phyloP scores from a whole-genome alignment of 2,797 vertebrate genomes.

The Gymnothorax javanicus region DNA sequence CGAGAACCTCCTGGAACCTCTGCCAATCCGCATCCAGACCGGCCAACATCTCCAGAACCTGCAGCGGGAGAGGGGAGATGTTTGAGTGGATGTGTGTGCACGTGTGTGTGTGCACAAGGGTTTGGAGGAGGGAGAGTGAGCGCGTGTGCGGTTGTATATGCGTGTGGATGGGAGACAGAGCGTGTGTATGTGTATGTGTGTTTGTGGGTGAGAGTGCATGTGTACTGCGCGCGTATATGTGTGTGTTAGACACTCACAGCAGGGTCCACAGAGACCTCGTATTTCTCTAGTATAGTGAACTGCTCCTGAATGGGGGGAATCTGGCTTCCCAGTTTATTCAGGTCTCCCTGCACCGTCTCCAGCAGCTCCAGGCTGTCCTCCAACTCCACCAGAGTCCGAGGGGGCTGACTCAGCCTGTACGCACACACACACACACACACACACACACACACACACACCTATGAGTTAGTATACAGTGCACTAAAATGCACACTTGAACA shows the following conservation, averaged over 20 bases:
- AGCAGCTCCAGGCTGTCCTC: slow-evolving; percentile 73
- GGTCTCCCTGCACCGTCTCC: slow-evolving; percentile 71
- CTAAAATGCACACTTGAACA: too few relatives aligned
- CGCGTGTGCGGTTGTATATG: slow-evolving; percentile 5
- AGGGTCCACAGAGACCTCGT: slow-evolving; percentile 77
- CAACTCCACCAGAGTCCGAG: slow-evolving; percentile 73
- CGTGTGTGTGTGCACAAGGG: slow-evolving; percentile 4
- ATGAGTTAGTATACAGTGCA: neutral
- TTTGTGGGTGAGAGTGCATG: neutral
- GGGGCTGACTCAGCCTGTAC: slow-evolving; percentile 66
- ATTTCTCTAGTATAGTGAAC: slow-evolving; percentile 82
- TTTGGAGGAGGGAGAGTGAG: neutral
- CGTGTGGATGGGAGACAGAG: neutral
- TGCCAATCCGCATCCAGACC: slow-evolving; percentile 75
- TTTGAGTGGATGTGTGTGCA: neutral
- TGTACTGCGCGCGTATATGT: slow-evolving; percentile 8
- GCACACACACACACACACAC: neutral
- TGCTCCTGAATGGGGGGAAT: slow-evolving; percentile 80
- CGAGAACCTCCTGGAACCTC: slow-evolving; percentile 78
- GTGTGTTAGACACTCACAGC: slow-evolving; percentile 61
- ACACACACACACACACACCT: neutral
- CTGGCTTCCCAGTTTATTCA: slow-evolving; percentile 70
- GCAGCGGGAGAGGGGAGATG: slow-evolving; percentile 20
- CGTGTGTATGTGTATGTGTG: neutral
- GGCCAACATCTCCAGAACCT: slow-evolving; percentile 78